Base-by-base conservation (phyloP, 2,113 vertebrate species). In the Nerophis lumbriciformis region DNA sequence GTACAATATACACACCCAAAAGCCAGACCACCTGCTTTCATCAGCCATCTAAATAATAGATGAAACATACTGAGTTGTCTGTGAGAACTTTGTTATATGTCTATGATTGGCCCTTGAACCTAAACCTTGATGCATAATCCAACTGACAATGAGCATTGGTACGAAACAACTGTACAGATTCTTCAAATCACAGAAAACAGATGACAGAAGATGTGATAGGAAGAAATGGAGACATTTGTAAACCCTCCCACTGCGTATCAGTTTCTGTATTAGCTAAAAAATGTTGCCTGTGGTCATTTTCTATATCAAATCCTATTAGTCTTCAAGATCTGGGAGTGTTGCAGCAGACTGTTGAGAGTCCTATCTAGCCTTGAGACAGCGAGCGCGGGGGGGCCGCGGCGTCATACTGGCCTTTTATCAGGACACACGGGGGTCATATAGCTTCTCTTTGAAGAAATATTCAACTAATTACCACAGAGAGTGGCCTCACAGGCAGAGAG, bases 381-480 rank as follows among this genome's bases (percentile, higher is more conserved):
- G 68, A 13, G 56, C 68, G 63, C 72, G 76, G 77, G 82, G 81
- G 55, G 72, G 75, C 74, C 65, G 58, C 86, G 79, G 77, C 57
- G 63, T 84, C 88, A 84, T 76, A 81, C 77, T 77, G 71, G 82
- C 76, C 89, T 90, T 91, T 90, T 89, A 90, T 90, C 85, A 80
- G 87, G 78, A 86, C 76, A 85, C 79, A 81, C 78, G 61, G 88
- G 84, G 86, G 84, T 86, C 87, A 87, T 82, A 80, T 80, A 85
- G 83, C 81, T 88, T 88, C 80, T 85, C 91, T 91, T 90, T 90
- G 88, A 92, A 92, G 90, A 86, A 89, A 90, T 90, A 92, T 90
- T 91, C 88, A 89, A 87, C 88, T 89, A 90, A 92, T 92, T 92
- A 90, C 87, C 80, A 89, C 82, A 79, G 87, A 90, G 88, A 86